These are phyloP conservation scores for Penelope pileata DNA, from an alignment of 2,113 vertebrate genomes.

Conservation along the genomic window DNA sequence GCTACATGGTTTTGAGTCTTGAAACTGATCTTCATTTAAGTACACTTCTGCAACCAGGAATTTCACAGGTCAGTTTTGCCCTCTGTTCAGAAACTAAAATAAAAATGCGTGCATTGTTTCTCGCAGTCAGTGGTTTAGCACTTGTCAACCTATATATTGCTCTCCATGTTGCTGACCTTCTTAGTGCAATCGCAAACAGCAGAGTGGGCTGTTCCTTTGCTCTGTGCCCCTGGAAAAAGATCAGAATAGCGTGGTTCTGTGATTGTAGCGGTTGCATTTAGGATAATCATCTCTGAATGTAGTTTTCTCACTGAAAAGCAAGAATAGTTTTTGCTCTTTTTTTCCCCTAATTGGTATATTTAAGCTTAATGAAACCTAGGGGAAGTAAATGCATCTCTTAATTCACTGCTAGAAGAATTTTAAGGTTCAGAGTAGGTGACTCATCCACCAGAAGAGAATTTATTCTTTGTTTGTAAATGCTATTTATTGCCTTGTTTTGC, in stretches of 20 bases:
- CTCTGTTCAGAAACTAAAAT: slow-evolving; percentile 3
- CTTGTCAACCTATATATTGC: slow-evolving; percentile 6
- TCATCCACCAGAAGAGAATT: slow-evolving; percentile 54
- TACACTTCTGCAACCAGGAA: background rate
- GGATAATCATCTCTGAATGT: background rate
- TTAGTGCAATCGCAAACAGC: background rate
- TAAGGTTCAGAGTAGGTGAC: slow-evolving; percentile 37
- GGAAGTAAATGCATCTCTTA: slow-evolving; percentile 52
- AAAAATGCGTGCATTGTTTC: background rate
- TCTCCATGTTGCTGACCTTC: background rate
- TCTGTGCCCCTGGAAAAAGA: background rate
- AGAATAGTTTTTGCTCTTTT: background rate
- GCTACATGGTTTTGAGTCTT: background rate
- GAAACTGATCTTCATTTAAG: background rate
- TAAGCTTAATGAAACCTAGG: slow-evolving; percentile 18
- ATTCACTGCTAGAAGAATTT: slow-evolving; percentile 39
- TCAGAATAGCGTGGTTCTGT: background rate
- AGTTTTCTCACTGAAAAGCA: slow-evolving; percentile 18
- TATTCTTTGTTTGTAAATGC: slow-evolving; percentile 64
- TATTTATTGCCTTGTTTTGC: slow-evolving; percentile 63
- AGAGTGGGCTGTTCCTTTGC: background rate
- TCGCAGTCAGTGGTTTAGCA: background rate
- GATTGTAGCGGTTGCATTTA: background rate
- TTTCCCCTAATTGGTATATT: background rate
- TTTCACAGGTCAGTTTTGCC: slow-evolving; percentile 3